Evolutionary conservation across 2,888 invertebrate genomes (phyloP).

Genomic region (Pseudoips prasinana): DNA sequence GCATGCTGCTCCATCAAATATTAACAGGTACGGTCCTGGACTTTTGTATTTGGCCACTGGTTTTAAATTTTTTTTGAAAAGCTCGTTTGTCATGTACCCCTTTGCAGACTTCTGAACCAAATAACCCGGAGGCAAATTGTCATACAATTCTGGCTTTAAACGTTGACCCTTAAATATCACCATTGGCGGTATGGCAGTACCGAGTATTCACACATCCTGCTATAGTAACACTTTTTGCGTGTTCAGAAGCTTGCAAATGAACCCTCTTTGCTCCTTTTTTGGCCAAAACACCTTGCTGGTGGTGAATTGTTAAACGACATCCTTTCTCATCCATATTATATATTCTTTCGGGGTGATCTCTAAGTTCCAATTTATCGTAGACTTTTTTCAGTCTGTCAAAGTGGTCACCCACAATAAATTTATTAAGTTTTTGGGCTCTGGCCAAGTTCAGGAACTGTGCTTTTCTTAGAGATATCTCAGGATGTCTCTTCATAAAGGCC

Average conservation of each 20-base stretch:
- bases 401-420: constrained; percentile 26
- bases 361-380: constrained; percentile 1
- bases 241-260: constrained; percentile 25
- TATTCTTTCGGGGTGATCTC: constrained; percentile 18
- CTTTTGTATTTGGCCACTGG: constrained; percentile 8
- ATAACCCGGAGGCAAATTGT: constrained; percentile 16
- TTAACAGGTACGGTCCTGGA: constrained; percentile 14
- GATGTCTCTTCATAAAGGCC: constrained; percentile 28
- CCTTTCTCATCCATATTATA: constrained; percentile 33
- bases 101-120: constrained; percentile 12
- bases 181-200: constrained; percentile 21
- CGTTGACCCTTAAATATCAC: constrained; percentile 25
- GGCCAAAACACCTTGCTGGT: constrained; percentile 28
- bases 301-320: constrained; percentile 27
- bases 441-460: constrained; percentile 33
- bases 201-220: constrained; percentile 20
- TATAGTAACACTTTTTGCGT: constrained; percentile 19
- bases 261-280: constrained; percentile 28
- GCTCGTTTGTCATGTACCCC: constrained; percentile 16
- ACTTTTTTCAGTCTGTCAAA: constrained; percentile 9
- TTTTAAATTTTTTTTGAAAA: constrained; percentile 22
- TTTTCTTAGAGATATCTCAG: constrained; percentile 13
- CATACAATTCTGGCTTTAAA: constrained; percentile 12
- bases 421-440: constrained; percentile 35
- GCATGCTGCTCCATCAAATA: constrained; percentile 18